Evolutionary conservation across 2,113 vertebrate species (phyloP).

Genomic region (Circaetus cinerascens): DNA sequence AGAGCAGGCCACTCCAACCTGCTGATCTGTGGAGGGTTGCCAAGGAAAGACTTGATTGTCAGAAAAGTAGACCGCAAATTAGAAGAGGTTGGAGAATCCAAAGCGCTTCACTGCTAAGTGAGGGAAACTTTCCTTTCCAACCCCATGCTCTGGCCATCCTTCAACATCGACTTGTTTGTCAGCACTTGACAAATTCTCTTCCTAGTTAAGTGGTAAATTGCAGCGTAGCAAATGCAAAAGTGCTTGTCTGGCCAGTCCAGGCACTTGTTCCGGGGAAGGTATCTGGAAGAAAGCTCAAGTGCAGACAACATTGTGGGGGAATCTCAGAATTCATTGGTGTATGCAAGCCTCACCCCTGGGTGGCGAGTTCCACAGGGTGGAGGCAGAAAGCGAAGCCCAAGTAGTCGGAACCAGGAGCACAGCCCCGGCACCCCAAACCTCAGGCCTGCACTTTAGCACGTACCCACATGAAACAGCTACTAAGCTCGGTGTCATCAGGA

Average conservation of each 20-base stretch:
- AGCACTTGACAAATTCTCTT: not conserved
- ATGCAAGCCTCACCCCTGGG: not conserved
- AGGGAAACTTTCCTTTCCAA: not conserved
- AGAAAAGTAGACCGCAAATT: not conserved
- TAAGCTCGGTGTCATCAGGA: not conserved
- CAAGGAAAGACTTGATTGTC: not conserved
- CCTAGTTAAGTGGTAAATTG: not conserved
- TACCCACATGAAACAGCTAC: not conserved
- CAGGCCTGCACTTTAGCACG: not conserved
- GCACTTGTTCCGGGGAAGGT: not conserved
- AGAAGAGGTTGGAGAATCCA: not conserved
- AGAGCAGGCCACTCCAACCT: not conserved
- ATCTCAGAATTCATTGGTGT: not conserved
- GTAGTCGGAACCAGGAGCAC: not conserved
- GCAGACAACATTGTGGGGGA: not conserved
- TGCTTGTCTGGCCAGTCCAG: not conserved
- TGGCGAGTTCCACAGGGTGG: not conserved
- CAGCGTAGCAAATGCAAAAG: not conserved
- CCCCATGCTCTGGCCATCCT: fast-evolving
- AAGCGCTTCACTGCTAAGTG: not conserved
- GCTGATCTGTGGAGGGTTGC: not conserved
- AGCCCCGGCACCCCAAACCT: not conserved
- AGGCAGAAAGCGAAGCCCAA: not conserved
- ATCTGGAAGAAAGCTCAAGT: not conserved
- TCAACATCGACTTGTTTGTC: not conserved